phyloP scores from a whole-genome alignment of 1,140 invertebrate species.

The Coptotermes formosanus region DNA sequence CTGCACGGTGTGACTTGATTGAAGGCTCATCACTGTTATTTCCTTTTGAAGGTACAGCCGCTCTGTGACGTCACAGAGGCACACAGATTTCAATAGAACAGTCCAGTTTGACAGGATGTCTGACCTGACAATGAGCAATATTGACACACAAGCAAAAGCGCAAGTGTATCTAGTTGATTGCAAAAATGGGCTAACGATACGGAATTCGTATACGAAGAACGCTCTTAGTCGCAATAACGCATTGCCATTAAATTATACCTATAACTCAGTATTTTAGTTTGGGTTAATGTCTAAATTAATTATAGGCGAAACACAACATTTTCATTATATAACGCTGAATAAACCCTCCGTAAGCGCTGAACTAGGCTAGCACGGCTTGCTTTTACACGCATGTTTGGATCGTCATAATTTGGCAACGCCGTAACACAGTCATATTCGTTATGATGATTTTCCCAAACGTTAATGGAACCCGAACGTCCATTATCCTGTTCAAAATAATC shows the following conservation, averaged over 20 bases:
- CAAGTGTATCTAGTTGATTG: not conserved
- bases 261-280: too few relatives aligned
- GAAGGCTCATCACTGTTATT: not conserved
- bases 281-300: too few relatives aligned
- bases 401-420: too few relatives aligned
- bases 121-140: not conserved
- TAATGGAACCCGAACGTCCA: too few relatives aligned
- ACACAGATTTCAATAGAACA: not conserved
- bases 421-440: too few relatives aligned
- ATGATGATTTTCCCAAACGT: too few relatives aligned
- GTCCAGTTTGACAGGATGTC: conserved; percentile 7
- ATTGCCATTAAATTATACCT: not conserved
- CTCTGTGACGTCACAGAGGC: not conserved
- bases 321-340: too few relatives aligned
- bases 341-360: too few relatives aligned
- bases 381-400: too few relatives aligned
- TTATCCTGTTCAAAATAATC: too few relatives aligned
- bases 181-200: not conserved
- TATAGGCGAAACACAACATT: too few relatives aligned
- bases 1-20: not conserved
- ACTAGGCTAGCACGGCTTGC: too few relatives aligned
- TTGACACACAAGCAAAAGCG: not conserved
- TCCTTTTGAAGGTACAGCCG: not conserved
- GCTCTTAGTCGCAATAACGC: not conserved
- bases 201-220: not conserved